Evolutionary conservation across 2,797 vertebrate genomes (phyloP), one percentile per base, ranked within the genome.

Genomic region (Esox masquinongy): DNA sequence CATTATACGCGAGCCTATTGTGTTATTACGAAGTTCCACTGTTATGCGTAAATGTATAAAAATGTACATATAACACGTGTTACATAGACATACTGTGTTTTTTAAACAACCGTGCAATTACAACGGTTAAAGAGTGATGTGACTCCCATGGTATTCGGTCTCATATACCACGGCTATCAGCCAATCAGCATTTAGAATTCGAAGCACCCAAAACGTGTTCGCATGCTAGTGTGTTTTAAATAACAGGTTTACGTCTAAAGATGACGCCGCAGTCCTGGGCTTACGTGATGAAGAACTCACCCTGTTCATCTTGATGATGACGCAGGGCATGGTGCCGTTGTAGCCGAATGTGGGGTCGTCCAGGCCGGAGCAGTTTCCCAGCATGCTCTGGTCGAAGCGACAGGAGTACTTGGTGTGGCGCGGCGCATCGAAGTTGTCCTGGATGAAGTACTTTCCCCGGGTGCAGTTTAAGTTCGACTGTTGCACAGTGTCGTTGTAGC

Each of bases 291-390:
- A 29, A 69, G 68, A 70, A 88, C 91, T 61, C 87, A 97, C 97
- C 87, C 96, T 94, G 89, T 98, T 97, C 95, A 98, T 96, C 89
- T 96, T 97, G 80, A 98, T 94, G 70, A 98, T 85, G 59, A 97
- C 92, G 63, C 96, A 98, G 0, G 96, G 96, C 68, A 90, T 93
- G 79, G 90, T 92, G 36, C 94, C 89, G 50, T 92, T 91, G 79
- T 94, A 98, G 74, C 97, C 97, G 2, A 96, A 98, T 49, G 83
- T 93, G 0, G 93, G 90, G 74, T 97, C 95, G 1, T 49, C 68
- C 24, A 93, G 79, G 68, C 95, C 95, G 0, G 96, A 96, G 88
- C 97, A 98, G 50, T 92, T 82, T 51, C 92, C 93, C 81, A 98
- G 94, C 92, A 91, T 94, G 74, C 94, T 94, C 24, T 91, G 85